Evolutionary conservation across 1,140 invertebrate species (phyloP).

Genomic region (Aphelinus atriplicis): DNA sequence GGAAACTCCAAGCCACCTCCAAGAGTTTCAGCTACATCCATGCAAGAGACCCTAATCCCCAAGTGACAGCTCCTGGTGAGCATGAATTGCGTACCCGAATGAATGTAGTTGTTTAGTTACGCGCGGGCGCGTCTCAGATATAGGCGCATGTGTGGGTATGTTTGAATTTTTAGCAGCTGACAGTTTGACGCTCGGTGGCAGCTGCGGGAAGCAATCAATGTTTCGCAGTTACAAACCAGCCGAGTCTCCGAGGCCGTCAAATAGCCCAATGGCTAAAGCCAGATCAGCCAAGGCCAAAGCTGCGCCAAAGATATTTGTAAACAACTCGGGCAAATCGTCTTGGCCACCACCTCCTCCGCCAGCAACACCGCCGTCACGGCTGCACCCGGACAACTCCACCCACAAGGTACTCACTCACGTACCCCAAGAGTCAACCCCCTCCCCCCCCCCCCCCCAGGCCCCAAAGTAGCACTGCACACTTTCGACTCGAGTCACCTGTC

Average conservation of each 20-base stretch:
- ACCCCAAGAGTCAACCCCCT: no score
- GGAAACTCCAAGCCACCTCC: no score
- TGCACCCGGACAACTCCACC: no score
- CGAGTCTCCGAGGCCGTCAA: neutral
- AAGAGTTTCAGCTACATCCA: no score
- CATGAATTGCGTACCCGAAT: slow-evolving; percentile 17
- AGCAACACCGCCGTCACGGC: no score
- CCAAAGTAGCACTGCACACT: no score
- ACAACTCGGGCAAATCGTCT: neutral
- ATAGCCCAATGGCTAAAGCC: neutral
- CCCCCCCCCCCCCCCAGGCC: no score
- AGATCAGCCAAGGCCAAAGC: slow-evolving; percentile 1
- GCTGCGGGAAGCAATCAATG: slow-evolving; percentile 43
- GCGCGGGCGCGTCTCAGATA: slow-evolving; percentile 5
- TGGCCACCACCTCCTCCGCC: no score
- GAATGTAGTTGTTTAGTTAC: neutral
- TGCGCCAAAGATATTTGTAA: slow-evolving; percentile 18
- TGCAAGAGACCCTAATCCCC: no score
- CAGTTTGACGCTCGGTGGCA: slow-evolving; percentile 33
- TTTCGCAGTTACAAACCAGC: slow-evolving; percentile 45
- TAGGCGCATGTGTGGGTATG: slow-evolving; percentile 35
- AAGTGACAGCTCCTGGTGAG: no score
- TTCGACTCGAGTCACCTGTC: no score
- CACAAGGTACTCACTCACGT: no score
- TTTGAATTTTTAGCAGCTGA: slow-evolving; percentile 61